Evolutionary conservation across 1,140 invertebrate genomes (phyloP).

Genomic region (Drosophila rhopaloa): DNA sequence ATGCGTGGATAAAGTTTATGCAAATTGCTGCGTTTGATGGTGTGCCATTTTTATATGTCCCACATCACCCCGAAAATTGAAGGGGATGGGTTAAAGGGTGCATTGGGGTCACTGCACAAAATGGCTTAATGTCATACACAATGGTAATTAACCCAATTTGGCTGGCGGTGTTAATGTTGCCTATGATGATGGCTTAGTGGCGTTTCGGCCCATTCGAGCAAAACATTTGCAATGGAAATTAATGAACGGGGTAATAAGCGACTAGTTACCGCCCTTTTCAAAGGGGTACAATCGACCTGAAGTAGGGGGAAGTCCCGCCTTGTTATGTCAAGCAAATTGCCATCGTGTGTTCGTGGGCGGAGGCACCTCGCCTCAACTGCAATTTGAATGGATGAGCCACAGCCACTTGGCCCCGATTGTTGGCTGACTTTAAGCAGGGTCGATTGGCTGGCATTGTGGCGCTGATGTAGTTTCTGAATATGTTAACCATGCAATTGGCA

Average conservation of each 20-base stretch:
- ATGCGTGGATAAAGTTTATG: conserved; percentile 55
- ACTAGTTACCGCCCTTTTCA: conserved; percentile 1
- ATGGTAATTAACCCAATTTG: conserved; percentile 75
- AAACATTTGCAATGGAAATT: conserved; percentile 65
- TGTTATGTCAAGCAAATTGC: conserved; percentile 53
- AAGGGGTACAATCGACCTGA: neutral
- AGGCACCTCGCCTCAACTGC: conserved; percentile 19
- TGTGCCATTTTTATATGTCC: conserved; percentile 50
- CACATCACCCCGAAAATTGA: neutral
- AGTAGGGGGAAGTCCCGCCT: conserved; percentile 6
- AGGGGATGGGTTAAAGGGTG: neutral
- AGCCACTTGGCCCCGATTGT: conserved; percentile 44
- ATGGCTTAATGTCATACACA: conserved; percentile 64
- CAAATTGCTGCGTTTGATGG: conserved; percentile 64
- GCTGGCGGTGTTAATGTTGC: conserved; percentile 54
- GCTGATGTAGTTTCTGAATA: conserved; percentile 29
- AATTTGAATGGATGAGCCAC: conserved; percentile 20
- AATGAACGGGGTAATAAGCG: conserved; percentile 51
- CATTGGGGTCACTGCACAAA: conserved; percentile 20
- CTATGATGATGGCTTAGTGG: conserved; percentile 52
- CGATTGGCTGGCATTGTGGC: conserved; percentile 13
- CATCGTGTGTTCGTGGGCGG: conserved; percentile 35
- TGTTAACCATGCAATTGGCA: conserved; percentile 44
- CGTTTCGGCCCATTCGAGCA: conserved; percentile 20
- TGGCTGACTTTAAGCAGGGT: conserved; percentile 34